Evolutionary conservation across 2,113 vertebrate genomes (phyloP).

Genomic region (Pterocles orientalis): DNA sequence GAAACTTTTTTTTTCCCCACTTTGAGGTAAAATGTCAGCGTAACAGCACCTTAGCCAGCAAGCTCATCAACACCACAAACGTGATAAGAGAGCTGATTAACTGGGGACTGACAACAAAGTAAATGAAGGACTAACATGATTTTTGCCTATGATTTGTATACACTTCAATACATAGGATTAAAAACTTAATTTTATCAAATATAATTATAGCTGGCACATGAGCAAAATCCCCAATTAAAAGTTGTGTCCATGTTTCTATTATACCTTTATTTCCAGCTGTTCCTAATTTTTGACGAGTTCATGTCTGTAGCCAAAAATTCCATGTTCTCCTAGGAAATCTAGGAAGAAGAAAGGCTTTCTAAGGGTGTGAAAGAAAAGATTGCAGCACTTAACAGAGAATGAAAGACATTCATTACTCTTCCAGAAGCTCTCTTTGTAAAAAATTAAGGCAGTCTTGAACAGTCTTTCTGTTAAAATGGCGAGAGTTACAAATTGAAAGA

Average conservation of each 20-base stretch:
- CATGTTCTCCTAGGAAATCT: not conserved
- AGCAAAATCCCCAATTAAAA: not conserved
- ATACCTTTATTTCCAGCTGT: not conserved
- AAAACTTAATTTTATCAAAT: not conserved
- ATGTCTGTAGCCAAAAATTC: not conserved
- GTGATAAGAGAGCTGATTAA: not conserved
- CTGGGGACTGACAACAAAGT: not conserved
- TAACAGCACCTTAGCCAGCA: not conserved
- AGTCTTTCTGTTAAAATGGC: not conserved
- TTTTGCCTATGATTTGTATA: not conserved
- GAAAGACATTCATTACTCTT: not conserved
- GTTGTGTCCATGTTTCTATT: not conserved
- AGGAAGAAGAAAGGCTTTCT: not conserved
- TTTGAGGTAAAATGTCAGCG: not conserved
- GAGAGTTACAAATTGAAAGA: conserved; percentile 1
- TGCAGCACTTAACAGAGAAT: not conserved
- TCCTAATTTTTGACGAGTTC: not conserved
- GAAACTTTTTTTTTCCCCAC: not conserved
- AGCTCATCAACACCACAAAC: not conserved
- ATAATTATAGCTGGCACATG: not conserved
- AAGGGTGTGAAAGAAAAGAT: not conserved
- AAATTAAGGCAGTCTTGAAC: not conserved
- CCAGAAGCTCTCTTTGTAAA: not conserved
- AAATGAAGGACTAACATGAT: not conserved
- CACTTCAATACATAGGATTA: not conserved